Conservation (phyloP, 2,113 vertebrate species). For the Oriolus oriolus region DNA sequence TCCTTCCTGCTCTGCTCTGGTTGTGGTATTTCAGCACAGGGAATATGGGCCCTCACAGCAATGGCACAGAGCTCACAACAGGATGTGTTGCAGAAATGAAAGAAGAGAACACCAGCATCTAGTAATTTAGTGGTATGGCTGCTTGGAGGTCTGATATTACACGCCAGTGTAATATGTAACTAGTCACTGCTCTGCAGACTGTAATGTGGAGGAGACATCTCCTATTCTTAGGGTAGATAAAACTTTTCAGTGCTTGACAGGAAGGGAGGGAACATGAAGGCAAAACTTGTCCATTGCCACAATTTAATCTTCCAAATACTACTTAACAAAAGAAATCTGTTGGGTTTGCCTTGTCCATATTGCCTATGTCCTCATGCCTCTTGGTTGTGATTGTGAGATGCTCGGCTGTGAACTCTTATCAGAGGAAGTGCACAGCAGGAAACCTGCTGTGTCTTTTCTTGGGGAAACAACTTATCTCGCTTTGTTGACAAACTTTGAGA, state of each 20-base stretch:
- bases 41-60: background rate
- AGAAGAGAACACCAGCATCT: background rate
- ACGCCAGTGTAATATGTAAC: background rate
- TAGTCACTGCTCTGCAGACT: background rate
- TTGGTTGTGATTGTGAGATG: background rate
- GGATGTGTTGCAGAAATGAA: background rate
- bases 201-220: fast-evolving
- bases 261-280: background rate
- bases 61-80: background rate
- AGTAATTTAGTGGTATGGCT: background rate
- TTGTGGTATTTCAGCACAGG: background rate
- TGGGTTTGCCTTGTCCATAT: background rate
- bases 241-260: background rate
- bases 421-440: background rate
- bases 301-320: background rate
- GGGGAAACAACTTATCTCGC: fast-evolving
- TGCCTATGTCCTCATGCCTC: background rate
- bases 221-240: background rate
- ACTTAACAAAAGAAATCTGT: background rate
- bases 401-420: background rate
- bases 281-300: background rate
- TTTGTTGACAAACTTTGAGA: background rate
- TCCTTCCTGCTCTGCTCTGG: background rate
- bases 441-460: background rate
- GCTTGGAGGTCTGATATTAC: background rate